Evolutionary conservation across 2,888 invertebrate genomes (phyloP).

Genomic region (Antheraea assamensis): DNA sequence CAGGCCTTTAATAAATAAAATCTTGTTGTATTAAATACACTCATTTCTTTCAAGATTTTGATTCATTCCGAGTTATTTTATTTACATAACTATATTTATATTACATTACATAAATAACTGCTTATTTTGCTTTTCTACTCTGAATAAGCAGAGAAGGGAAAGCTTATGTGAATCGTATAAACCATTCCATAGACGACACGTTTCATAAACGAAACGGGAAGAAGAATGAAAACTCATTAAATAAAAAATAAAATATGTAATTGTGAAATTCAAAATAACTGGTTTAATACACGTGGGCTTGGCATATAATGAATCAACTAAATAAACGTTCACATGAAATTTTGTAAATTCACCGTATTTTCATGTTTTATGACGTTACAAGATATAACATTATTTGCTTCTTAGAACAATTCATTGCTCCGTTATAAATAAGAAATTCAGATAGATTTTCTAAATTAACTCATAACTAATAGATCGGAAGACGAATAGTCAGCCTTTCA

Average conservation of each 20-base stretch:
- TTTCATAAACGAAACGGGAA: conserved; percentile 37
- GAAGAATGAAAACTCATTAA: conserved; percentile 26
- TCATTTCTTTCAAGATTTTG: neutral
- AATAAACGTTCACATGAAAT: neutral
- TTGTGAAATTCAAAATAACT: neutral
- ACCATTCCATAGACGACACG: conserved; percentile 35
- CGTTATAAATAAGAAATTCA: neutral
- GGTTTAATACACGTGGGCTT: neutral
- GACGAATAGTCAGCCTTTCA: conserved; percentile 46
- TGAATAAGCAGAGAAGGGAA: conserved; percentile 44
- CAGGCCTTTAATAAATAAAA: conserved; percentile 1
- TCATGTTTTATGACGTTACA: neutral
- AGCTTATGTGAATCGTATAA: conserved; percentile 33
- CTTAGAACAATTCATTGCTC: conserved; percentile 3
- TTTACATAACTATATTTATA: conserved; percentile 27
- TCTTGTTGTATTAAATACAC: neutral
- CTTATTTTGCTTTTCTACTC: conserved; percentile 43
- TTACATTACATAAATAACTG: conserved; percentile 20
- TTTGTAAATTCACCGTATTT: neutral
- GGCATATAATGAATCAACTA: neutral
- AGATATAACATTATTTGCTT: neutral
- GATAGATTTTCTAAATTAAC: neutral
- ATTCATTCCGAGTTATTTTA: conserved; percentile 21
- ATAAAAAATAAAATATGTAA: neutral
- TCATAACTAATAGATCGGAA: conserved; percentile 36